Base-by-base conservation (phyloP, 2,797 vertebrate species). In the Leuciscus waleckii region DNA sequence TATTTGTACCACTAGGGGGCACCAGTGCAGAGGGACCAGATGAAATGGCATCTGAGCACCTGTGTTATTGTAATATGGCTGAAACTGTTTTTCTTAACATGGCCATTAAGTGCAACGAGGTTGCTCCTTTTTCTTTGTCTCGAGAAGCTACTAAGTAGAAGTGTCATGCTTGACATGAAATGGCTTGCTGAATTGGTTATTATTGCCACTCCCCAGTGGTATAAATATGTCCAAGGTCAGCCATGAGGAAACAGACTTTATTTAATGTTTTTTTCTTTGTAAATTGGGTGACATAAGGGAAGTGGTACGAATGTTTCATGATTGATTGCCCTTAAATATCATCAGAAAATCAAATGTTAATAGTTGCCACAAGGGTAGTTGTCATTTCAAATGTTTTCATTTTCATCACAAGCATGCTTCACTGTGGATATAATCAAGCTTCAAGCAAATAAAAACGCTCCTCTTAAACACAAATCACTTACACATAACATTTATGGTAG, bases 341-440 rank as follows among this genome's bases (percentile, higher is more conserved):
- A 67, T 43, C 9, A 67, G 13, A 77, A 65, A 49, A 65, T 63
- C 23, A 54, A 76, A 75, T 84, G 82, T 54, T 75, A 77, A 84
- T 68, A 32, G 41, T 77, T 76, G 78, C 78, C 78, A 80, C 61
- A 61, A 77, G 63, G 78, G 78, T 35, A 79, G 78, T 51, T 80
- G 78, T 80, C 78, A 49, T 68, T 80, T 46, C 43, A n/a, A 35
- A 68, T 80, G 11, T 68, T 80, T 80, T 51, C 29, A 51, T 68
- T 51, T 46, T 19, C 41, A 80, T 80, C 43, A 68, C 29, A 80
- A 26, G 68, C 43, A 79, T 32, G 77, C 19, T 23, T 67, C 10
- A 67, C 11, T 37, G 6, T 65, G 7, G 29, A 68, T 77, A 39
- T 1, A 7, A 61, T 41, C 23, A 26, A 9, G 35, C 35, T 39